Evolutionary conservation across 92 coral and sea anemone species (phyloP).

Genomic region (Muricea muricata): DNA sequence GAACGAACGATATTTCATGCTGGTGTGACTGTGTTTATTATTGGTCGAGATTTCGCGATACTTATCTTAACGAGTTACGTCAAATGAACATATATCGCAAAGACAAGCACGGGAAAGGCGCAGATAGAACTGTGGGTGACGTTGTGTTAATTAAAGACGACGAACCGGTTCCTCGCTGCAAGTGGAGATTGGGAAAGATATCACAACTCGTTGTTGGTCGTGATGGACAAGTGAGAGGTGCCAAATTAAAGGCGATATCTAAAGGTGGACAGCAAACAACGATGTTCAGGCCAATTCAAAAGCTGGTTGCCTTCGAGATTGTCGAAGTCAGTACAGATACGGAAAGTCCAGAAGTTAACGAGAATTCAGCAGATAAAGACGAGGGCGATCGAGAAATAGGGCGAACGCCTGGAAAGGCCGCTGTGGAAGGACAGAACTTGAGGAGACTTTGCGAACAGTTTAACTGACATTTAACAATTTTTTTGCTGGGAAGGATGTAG

Average conservation of each 20-base stretch:
- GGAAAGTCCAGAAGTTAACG: neutral
- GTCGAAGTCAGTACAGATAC: neutral
- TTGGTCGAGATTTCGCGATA: slow-evolving; percentile 28
- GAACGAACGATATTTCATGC: no score
- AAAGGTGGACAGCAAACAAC: neutral
- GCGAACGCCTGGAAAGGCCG: neutral
- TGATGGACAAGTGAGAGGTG: slow-evolving; percentile 6
- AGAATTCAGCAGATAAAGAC: neutral
- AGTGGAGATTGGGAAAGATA: neutral
- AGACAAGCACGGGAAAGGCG: neutral
- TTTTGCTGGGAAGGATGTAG: slow-evolving; percentile 21
- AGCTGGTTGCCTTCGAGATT: neutral
- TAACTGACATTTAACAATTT: neutral
- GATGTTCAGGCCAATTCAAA: neutral
- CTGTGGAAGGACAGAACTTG: slow-evolving; percentile 12
- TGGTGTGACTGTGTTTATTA: no score
- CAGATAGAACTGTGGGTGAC: neutral
- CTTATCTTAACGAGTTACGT: slow-evolving; percentile 1
- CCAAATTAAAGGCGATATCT: neutral
- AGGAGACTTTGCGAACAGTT: neutral
- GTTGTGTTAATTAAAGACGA: neutral
- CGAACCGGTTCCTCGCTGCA: neutral
- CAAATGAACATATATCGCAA: slow-evolving; percentile 16
- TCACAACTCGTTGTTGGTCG: neutral
- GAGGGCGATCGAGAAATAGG: neutral